Base-by-base conservation (phyloP, 1,140 invertebrate genomes). In the Danaus melanippus region DNA sequence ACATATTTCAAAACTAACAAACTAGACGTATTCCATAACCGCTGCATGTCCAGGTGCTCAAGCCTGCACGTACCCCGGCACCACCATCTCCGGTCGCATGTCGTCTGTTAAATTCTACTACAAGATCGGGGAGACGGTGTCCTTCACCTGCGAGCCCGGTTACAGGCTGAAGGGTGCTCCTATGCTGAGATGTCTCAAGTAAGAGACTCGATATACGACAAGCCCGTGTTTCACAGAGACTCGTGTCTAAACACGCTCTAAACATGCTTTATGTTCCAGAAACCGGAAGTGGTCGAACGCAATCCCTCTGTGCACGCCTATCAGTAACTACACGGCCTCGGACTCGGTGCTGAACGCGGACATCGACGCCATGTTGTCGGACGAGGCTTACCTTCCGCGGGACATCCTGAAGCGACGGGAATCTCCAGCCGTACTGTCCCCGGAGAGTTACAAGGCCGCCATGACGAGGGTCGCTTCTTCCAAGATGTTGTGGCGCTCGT, bases 71-170 rank as follows among this genome's bases (percentile, higher is more conserved):
- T 96, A 96, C 82, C 94, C 94, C 1, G 94, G 94, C 10, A 94
- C 93, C 9, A 94, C 92, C 10, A 94, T 95, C 69, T 94, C 93
- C 54, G 94, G 93, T 5, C 90, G 93, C 11, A 95, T 95, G 91
- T 95, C 94, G 2, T 91, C 91, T 0, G 94, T 95, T 6, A 95
- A 95, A 76, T 96, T 95, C 82, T 95, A 93, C 82, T 96, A 96
- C 81, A 91, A 91, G 68, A 93, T 95, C 57, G 93, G 93, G 1
- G 94, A 96, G 76, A 94, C 92, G n/a, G 92, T 96, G 12, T 92
- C 91, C 4, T 96, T 95, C 78, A 93, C 93, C 4, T 96, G 95
- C 72, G 92, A 93, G 56, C 90, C 93, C 3, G 94, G 93, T 0
- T 91, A 95, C 52, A 87, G 88, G 54, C 84, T 96, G 42, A 89